Evolutionary conservation across 2,888 invertebrate species (phyloP).

Genomic region (Cryptus armator): DNA sequence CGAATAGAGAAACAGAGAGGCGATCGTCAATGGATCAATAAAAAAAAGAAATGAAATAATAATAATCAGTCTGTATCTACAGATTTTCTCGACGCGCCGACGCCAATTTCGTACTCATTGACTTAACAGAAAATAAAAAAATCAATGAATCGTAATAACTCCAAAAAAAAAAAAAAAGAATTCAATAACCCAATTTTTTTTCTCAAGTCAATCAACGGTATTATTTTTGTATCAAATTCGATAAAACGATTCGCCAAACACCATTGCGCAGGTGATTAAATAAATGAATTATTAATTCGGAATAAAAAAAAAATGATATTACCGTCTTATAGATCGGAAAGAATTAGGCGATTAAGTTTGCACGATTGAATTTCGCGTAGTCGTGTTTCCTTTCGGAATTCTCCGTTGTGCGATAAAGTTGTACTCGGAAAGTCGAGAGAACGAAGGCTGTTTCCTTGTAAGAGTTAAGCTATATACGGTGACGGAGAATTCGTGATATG

Average conservation of each 20-base stretch:
- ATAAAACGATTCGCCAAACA: no score
- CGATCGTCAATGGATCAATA: conserved; percentile 20
- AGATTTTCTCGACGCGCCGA: conserved; percentile 22
- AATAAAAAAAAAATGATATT: background rate
- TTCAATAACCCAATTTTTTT: background rate
- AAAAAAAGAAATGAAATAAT: background rate
- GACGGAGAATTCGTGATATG: conserved; percentile 62
- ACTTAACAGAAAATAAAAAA: conserved; percentile 1
- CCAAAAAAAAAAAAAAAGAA: background rate
- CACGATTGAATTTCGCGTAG: background rate
- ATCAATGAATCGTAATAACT: background rate
- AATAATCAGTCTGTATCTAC: conserved; percentile 14
- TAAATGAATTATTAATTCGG: background rate
- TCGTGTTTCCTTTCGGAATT: background rate
- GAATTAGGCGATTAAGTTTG: background rate
- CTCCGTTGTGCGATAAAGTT: background rate
- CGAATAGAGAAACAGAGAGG: conserved; percentile 70
- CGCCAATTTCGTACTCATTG: conserved; percentile 47
- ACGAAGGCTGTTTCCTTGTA: background rate
- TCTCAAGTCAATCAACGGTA: background rate
- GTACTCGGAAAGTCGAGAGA: conserved; percentile 13
- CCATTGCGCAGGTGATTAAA: no score
- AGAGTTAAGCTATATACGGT: conserved; percentile 38
- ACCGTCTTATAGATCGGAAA: background rate
- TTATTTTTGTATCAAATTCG: background rate